These are phyloP conservation scores for Harpagoxenus sublaevis DNA, from an alignment of 2,888 invertebrate genomes.

Conservation along the genomic window DNA sequence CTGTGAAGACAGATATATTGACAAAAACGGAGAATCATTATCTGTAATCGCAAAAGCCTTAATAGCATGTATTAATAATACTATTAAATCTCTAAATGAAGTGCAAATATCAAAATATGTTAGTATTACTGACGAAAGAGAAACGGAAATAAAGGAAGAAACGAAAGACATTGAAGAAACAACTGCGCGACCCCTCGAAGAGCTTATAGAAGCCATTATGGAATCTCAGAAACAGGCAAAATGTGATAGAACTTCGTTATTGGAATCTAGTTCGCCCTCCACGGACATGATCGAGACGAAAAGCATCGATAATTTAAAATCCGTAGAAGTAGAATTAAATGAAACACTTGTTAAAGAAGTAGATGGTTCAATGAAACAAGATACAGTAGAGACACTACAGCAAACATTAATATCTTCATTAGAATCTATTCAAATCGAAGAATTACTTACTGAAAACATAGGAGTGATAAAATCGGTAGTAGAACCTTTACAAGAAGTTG, in stretches of 20 bases:
- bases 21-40: slow-evolving; percentile 9
- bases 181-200: slow-evolving; percentile 77
- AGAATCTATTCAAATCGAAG: background rate
- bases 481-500: slow-evolving; percentile 29
- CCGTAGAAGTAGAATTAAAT: slow-evolving; percentile 42
- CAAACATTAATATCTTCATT: background rate
- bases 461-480: background rate
- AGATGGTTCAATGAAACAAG: slow-evolving; percentile 51
- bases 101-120: slow-evolving; percentile 27
- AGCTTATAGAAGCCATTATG: slow-evolving; percentile 79
- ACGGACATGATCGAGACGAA: slow-evolving; percentile 49
- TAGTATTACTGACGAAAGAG: slow-evolving; percentile 41
- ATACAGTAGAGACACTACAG: background rate
- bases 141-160: background rate
- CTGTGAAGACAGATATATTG: background rate
- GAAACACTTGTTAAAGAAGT: slow-evolving; percentile 46
- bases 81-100: slow-evolving; percentile 15
- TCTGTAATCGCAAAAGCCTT: background rate
- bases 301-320: slow-evolving; percentile 33
- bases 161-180: slow-evolving; percentile 74
- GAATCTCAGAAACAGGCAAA: slow-evolving; percentile 61
- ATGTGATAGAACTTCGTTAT: slow-evolving; percentile 44
- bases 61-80: slow-evolving; percentile 19
- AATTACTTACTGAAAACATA: background rate
- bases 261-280: slow-evolving; percentile 60